These are phyloP conservation scores for Poecilia picta DNA, from an alignment of 2,797 vertebrate genomes.

Conservation along the genomic window DNA sequence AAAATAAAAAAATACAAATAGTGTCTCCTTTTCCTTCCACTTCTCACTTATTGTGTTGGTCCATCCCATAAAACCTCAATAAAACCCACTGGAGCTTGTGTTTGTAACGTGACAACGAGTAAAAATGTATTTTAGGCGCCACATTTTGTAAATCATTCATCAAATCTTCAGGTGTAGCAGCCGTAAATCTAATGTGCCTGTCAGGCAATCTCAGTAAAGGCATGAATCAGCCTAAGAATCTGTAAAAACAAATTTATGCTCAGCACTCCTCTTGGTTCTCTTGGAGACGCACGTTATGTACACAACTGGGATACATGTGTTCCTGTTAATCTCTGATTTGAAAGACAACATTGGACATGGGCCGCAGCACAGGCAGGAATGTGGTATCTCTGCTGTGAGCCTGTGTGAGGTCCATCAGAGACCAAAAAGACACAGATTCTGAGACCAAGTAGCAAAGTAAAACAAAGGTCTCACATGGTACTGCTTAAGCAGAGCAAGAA, in stretches of 20 bases:
- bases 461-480: constrained; percentile 20
- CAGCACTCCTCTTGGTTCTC: constrained; percentile 42
- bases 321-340: constrained; percentile 66
- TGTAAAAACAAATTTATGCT: constrained; percentile 64
- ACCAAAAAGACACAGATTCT: constrained; percentile 30
- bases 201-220: constrained; percentile 35
- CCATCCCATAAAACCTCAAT: neutral
- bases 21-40: neutral
- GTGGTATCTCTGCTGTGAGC: constrained; percentile 40
- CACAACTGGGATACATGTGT: constrained; percentile 68
- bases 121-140: neutral
- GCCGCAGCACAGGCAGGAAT: constrained; percentile 38
- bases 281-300: constrained; percentile 47
- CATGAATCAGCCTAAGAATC: constrained; percentile 58
- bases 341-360: constrained; percentile 64
- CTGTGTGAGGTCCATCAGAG: constrained; percentile 62
- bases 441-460: constrained; percentile 29
- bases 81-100: neutral
- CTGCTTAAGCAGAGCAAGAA: constrained; percentile 28
- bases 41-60: neutral
- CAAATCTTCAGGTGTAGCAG: constrained; percentile 7
- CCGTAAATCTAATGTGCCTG: constrained; percentile 10
- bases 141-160: constrained; percentile 12
- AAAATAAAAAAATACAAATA: neutral
- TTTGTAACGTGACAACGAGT: neutral